These are phyloP conservation scores for Adelges cooleyi DNA, from an alignment of 1,140 invertebrate species.

Conservation along the genomic window DNA sequence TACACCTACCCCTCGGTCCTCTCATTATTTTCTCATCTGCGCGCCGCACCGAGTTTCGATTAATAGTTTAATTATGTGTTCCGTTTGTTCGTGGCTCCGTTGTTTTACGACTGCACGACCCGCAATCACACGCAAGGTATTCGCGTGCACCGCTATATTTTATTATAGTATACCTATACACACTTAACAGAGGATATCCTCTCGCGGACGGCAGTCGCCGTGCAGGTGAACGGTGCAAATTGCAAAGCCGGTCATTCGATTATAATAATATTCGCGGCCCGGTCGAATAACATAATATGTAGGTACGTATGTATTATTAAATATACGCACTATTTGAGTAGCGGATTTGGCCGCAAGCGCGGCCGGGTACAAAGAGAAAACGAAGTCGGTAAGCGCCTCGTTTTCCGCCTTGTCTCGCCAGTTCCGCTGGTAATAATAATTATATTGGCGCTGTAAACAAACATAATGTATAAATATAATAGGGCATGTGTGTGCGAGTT, in stretches of 20 bases:
- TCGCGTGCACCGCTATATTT: not conserved
- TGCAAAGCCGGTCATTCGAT: not conserved
- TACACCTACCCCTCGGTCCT: not conserved
- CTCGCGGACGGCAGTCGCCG: no score
- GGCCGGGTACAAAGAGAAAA: no score
- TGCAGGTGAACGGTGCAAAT: not conserved
- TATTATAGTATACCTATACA: not conserved
- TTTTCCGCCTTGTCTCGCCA: no score
- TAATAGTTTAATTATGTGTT: constrained; percentile 26
- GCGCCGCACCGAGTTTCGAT: not conserved
- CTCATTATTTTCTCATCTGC: constrained; percentile 5
- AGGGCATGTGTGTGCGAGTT: not conserved
- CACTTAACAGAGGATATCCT: no score
- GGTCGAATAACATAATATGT: no score
- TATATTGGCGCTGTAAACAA: no score
- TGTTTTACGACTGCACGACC: not conserved
- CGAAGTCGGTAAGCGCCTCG: no score
- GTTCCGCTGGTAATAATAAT: constrained; percentile 1
- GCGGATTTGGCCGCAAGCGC: no score
- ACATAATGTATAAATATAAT: no score
- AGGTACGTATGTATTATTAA: no score
- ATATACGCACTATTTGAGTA: no score
- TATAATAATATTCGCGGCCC: constrained; percentile 5
- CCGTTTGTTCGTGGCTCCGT: constrained; percentile 14
- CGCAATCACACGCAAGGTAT: not conserved